Conservation (phyloP, 2,797 vertebrate genomes). For the Syngnathus acus region DNA sequence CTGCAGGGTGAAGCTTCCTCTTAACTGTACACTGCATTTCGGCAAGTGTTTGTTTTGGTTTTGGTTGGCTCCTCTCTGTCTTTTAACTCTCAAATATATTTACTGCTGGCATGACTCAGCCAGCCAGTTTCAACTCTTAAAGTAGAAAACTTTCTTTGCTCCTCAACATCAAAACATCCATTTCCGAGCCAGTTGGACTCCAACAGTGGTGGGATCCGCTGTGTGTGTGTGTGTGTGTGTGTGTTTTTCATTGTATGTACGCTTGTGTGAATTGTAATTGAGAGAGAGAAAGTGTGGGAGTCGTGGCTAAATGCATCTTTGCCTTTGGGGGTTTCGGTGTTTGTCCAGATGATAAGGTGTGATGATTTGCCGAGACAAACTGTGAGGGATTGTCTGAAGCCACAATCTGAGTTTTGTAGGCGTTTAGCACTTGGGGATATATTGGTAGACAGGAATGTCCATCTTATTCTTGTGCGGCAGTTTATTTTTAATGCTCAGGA, state of each 20-base stretch:
- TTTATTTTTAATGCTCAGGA: not conserved
- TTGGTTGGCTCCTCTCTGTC: not conserved
- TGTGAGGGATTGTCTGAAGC: slow-evolving; percentile 21
- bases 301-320: slow-evolving; percentile 42
- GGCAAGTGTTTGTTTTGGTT: not conserved
- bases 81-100: slow-evolving; percentile 30
- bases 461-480: not conserved
- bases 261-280: slow-evolving; percentile 13
- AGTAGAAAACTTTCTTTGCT: slow-evolving; percentile 20
- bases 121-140: slow-evolving; percentile 41
- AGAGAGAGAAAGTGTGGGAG: slow-evolving; percentile 20
- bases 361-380: slow-evolving; percentile 5
- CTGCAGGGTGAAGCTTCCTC: no score
- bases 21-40: no score
- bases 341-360: slow-evolving; percentile 19
- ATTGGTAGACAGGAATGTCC: not conserved
- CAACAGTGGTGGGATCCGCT: slow-evolving; percentile 16
- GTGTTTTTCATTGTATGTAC: not conserved
- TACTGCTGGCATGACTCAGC: slow-evolving; percentile 26
- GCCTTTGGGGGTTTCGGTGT: slow-evolving; percentile 12
- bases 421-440: slow-evolving; percentile 12
- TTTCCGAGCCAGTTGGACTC: slow-evolving; percentile 53
- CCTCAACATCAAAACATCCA: slow-evolving; percentile 49
- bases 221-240: no score
- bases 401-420: slow-evolving; percentile 23